Conservation (phyloP, 2,797 vertebrate species). For the Margarornis squamiger region DNA sequence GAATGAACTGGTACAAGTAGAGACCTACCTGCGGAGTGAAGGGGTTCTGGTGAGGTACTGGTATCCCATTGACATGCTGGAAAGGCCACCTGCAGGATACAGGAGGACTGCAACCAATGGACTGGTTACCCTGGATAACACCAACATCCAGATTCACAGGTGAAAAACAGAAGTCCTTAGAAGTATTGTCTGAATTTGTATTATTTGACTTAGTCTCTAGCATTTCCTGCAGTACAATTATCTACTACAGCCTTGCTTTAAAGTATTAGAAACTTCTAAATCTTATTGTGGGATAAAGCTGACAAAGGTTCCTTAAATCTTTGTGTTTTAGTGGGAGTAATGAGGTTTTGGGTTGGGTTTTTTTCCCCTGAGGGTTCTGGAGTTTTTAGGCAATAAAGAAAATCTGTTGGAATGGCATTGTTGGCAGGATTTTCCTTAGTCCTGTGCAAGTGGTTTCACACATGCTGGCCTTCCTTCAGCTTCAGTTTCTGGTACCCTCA, state of each 20-base stretch:
- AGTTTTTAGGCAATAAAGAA: neutral
- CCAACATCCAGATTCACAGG: constrained; percentile 98
- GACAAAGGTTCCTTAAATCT: neutral
- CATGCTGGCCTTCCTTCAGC: neutral
- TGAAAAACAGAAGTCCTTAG: neutral
- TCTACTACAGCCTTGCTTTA: neutral
- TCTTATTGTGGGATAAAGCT: neutral
- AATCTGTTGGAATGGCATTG: neutral
- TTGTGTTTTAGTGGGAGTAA: neutral
- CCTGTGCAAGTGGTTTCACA: neutral
- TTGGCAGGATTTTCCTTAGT: neutral
- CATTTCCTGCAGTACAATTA: neutral
- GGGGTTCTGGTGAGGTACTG: constrained; percentile 97
- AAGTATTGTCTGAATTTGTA: neutral
- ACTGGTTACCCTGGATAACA: constrained; percentile 92
- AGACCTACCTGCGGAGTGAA: constrained; percentile 95
- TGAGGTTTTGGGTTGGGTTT: neutral
- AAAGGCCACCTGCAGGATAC: constrained; percentile 92
- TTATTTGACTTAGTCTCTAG: neutral
- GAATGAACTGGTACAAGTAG: constrained; percentile 96
- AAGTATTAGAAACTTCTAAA: neutral
- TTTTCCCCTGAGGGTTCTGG: neutral
- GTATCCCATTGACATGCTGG: constrained; percentile 98
- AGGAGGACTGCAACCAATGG: constrained; percentile 96
- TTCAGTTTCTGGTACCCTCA: neutral